Conservation (phyloP, 2,797 vertebrate genomes). For the Gallinago solitaria region DNA sequence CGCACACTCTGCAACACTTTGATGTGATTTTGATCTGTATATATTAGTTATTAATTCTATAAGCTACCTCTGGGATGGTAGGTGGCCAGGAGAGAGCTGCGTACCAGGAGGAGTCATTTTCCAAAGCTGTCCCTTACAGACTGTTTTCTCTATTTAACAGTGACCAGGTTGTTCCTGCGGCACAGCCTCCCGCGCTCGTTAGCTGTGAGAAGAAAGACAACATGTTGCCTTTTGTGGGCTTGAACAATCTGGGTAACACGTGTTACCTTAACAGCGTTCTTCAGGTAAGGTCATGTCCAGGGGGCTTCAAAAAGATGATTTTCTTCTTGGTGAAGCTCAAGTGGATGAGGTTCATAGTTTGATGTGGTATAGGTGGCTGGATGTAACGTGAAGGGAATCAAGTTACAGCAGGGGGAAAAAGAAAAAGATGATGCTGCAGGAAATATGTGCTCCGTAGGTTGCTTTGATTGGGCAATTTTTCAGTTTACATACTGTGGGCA, state of each 20-base stretch:
- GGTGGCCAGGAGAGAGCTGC: background rate
- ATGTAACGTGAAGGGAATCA: background rate
- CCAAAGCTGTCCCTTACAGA: background rate
- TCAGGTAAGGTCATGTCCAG: conserved; percentile 79
- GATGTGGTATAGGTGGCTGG: background rate
- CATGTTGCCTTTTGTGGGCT: conserved; percentile 91
- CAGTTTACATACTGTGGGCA: background rate
- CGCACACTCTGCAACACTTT: background rate
- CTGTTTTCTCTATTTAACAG: conserved; percentile 43
- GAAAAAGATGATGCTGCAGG: background rate
- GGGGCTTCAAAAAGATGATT: background rate
- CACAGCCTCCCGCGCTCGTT: conserved; percentile 78
- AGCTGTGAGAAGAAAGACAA: conserved; percentile 86
- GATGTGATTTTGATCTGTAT: background rate
- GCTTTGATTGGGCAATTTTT: background rate
- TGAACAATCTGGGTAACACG: conserved; percentile 97
- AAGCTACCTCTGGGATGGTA: background rate
- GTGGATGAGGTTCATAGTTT: accelerated
- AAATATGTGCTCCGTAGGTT: background rate
- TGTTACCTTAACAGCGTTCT: conserved; percentile 98
- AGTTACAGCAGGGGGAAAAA: background rate
- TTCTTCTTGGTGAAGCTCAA: background rate
- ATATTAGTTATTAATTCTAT: background rate
- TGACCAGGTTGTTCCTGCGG: conserved; percentile 88
- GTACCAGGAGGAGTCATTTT: background rate